phyloP scores from a whole-genome alignment of 2,113 vertebrate genomes.

The Sinocyclocheilus grahami region DNA sequence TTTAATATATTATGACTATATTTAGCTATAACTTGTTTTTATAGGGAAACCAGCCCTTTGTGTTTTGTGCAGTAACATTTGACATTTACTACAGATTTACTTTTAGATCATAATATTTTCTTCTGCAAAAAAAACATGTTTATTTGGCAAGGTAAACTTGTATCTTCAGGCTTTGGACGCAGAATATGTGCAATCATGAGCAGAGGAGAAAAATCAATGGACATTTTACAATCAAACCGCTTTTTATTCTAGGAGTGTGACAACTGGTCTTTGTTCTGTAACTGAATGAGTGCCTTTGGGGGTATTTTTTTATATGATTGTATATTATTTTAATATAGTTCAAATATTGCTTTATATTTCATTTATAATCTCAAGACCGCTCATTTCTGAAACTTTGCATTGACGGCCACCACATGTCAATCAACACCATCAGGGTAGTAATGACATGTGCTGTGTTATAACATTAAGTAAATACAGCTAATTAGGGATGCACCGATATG shows the following conservation, averaged over 20 bases:
- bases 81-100: neutral
- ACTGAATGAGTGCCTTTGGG: slow-evolving; percentile 1
- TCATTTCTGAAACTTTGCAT: neutral
- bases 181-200: neutral
- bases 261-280: neutral
- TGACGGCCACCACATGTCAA: neutral
- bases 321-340: slow-evolving; percentile 27
- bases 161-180: neutral
- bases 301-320: slow-evolving; percentile 14
- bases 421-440: neutral
- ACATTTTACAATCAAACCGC: neutral
- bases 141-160: neutral
- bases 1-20: neutral
- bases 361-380: neutral
- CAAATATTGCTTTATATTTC: neutral
- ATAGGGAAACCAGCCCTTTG: no score
- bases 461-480: neutral
- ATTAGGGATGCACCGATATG: no score
- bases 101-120: neutral
- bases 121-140: neutral
- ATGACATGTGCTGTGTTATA: neutral
- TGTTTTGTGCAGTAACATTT: neutral
- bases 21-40: neutral
- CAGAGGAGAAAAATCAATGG: neutral
- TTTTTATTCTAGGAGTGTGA: neutral